These are phyloP conservation scores for Sebastes wilsoni DNA, from an alignment of 2,797 vertebrate species.

Conservation along the genomic window DNA sequence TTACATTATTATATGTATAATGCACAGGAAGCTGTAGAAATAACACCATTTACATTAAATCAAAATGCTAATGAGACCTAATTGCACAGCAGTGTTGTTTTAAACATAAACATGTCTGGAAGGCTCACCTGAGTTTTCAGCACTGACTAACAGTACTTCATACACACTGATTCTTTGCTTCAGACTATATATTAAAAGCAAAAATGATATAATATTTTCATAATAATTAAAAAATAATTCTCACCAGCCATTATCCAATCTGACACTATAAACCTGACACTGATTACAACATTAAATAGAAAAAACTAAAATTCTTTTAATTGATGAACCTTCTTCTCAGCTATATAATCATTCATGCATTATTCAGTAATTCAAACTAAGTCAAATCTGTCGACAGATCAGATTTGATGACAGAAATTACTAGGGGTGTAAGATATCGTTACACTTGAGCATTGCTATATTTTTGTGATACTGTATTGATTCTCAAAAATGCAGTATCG, in stretches of 20 bases:
- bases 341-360: neutral
- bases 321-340: neutral
- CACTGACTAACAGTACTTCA: neutral
- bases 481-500: too few species aligned
- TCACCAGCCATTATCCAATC: neutral
- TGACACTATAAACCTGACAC: neutral
- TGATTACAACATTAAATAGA: neutral
- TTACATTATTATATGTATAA: constrained; percentile 59
- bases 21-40: constrained; percentile 56
- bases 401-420: neutral
- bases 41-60: constrained; percentile 69
- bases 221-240: neutral
- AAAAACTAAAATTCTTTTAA: neutral
- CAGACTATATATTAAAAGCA: neutral
- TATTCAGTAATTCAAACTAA: neutral
- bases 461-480: too few species aligned
- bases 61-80: constrained; percentile 73
- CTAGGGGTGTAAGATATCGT: too few species aligned
- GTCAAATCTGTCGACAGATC: neutral
- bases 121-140: neutral
- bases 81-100: constrained; percentile 61
- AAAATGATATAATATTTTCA: neutral
- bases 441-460: too few species aligned
- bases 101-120: constrained; percentile 28
- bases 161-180: neutral